Evolutionary conservation across 2,888 invertebrate genomes (phyloP).

Genomic region (Rapana venosa): DNA sequence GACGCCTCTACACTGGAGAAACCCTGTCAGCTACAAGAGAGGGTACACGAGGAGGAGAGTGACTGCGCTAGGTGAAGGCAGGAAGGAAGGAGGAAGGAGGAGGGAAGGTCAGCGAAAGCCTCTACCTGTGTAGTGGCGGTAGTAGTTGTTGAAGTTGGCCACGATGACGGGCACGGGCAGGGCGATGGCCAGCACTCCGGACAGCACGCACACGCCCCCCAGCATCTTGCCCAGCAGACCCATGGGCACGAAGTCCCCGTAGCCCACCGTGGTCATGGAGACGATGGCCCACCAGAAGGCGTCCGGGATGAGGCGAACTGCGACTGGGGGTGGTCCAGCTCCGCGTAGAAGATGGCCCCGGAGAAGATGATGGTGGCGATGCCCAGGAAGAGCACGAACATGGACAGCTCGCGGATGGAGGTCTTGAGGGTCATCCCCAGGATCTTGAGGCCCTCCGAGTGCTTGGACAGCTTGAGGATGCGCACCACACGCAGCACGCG

Average conservation of each 20-base stretch:
- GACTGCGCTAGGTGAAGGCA: too few species aligned
- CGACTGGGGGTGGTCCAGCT: conserved; percentile 63
- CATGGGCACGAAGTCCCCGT: conserved; percentile 78
- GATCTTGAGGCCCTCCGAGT: conserved; percentile 76
- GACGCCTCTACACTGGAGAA: too few species aligned
- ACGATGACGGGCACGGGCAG: conserved; percentile 80
- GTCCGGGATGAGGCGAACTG: conserved; percentile 75
- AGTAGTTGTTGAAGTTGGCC: conserved; percentile 80
- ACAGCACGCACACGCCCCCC: conserved; percentile 78
- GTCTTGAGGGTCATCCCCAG: conserved; percentile 74
- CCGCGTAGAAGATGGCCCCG: conserved; percentile 75
- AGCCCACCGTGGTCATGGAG: conserved; percentile 77
- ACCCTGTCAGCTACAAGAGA: too few species aligned
- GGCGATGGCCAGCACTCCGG: conserved; percentile 79
- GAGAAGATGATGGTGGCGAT: conserved; percentile 76
- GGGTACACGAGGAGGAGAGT: too few species aligned
- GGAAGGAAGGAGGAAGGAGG: neutral
- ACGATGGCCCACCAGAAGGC: conserved; percentile 78
- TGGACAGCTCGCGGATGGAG: conserved; percentile 73
- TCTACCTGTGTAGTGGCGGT: conserved; percentile 75
- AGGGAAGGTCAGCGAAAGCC: neutral
- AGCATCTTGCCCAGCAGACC: conserved; percentile 78
- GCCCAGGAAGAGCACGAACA: conserved; percentile 75
- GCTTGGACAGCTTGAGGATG: conserved; percentile 75
- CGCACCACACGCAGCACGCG: conserved; percentile 75